Base-by-base conservation (phyloP, 2,888 invertebrate species). In the Pardosa pseudoannulata region DNA sequence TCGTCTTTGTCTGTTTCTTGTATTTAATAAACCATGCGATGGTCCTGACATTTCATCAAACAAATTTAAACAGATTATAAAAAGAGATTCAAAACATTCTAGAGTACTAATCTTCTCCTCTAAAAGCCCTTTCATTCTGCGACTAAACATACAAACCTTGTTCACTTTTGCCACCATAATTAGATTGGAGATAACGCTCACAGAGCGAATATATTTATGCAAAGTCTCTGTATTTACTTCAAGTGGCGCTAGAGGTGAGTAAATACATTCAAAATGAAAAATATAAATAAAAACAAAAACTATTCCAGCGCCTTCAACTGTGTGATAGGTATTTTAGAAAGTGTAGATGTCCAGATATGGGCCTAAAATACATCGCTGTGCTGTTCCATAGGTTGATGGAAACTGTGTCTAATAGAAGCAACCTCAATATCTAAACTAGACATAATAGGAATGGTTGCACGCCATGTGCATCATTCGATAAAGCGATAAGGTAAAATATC, bases 271-370 rank as follows among this genome's bases (percentile, higher is more conserved):
- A 64, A 75, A 41, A 28, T 65, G 16, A 46, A 39, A 83, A 65
- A 83, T 32, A 76, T 72, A 75, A 78, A 67, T 76, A 23, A 73
- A 73, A 67, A 72, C 19, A 72, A 72, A 79, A 73, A 73, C n/a
- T 46, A 85, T 68, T 75, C 39, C 74, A 79, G 79, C 79, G 85
- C 85, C 85, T 79, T 86, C 79, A 79, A 79, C 79, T 79, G 85
- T 79, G 85, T 86, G 85, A 86, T 86, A 86, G 85, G 74, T 86
- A 86, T 70, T 56, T 86, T 86, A 86, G 85, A 74, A 73, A 56
- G 74, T 56, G 78, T 86, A 86, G 85, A 62, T 62, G 73, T 86
- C 73, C 74, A 74, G 64, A 67, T 79, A 74, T 64, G 68, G 79
- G 71, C 71, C 71, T 72, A 72, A 79, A 76, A 72, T 83, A 79